These are phyloP conservation scores for Drosophila erecta DNA, from an alignment of 1,140 invertebrate genomes.

Conservation along the genomic window DNA sequence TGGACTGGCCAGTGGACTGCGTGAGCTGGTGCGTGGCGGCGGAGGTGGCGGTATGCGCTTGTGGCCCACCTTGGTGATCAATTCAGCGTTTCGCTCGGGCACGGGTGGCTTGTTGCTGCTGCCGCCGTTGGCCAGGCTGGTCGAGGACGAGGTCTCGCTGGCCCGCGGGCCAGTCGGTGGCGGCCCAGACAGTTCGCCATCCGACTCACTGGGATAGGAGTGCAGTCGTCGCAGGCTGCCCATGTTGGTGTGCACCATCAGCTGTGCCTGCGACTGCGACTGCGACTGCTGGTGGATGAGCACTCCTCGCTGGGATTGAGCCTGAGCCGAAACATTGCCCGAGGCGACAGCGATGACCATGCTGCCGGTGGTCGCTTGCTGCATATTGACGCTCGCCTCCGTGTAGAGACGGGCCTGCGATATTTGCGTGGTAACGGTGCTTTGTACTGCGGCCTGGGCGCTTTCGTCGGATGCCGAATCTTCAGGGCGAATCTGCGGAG, in stretches of 20 bases:
- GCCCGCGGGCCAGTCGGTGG: constrained; percentile 7
- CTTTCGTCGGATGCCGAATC: constrained; percentile 84
- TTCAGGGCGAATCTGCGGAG: constrained; percentile 71
- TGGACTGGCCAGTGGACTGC: constrained; percentile 92
- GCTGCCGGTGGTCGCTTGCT: constrained; percentile 57
- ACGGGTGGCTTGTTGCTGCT: constrained; percentile 88
- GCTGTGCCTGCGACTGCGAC: constrained; percentile 49
- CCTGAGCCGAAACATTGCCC: constrained; percentile 11
- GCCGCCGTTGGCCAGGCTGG: constrained; percentile 20
- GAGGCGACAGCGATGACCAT: constrained; percentile 66
- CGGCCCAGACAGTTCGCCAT: constrained; percentile 87
- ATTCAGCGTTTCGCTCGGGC: constrained; percentile 91
- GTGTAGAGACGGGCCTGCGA: constrained; percentile 82
- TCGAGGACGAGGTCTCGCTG: constrained; percentile 2
- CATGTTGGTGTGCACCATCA: constrained; percentile 85
- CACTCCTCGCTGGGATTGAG: constrained; percentile 20
- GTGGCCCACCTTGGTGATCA: constrained; percentile 88
- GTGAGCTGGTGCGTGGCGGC: constrained; percentile 92
- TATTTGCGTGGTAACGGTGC: constrained; percentile 84
- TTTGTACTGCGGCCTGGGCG: constrained; percentile 81
- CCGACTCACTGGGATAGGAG: constrained; percentile 91
- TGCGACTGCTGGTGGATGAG: constrained; percentile 33
- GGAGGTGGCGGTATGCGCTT: constrained; percentile 94
- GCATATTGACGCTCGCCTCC: constrained; percentile 65
- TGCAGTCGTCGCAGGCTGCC: constrained; percentile 89